A percentile compares a stretch with the other conserved stretches of the same genome.
These are phyloP conservation scores for Antheraea assamensis DNA, from an alignment of 2,888 invertebrate genomes.

Conservation along the genomic window DNA sequence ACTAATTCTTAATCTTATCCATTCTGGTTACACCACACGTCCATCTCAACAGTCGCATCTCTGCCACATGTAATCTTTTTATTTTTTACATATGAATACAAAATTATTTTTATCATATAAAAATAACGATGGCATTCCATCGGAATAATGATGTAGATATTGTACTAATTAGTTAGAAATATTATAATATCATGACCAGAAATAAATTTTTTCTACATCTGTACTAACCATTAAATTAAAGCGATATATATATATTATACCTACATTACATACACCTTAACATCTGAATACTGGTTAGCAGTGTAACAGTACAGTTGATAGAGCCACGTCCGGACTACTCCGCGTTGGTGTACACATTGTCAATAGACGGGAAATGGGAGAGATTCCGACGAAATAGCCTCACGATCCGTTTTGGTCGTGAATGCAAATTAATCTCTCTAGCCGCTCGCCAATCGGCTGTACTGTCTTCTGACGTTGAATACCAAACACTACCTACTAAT, in stretches of 20 bases:
- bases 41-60: no score
- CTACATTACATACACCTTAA: not conserved
- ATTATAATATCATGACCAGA: no score
- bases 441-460: constrained; percentile 49
- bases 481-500: constrained; percentile 51
- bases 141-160: no score
- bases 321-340: constrained; percentile 35
- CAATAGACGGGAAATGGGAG: constrained; percentile 65
- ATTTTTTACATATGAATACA: no score
- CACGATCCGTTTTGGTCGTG: constrained; percentile 73
- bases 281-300: constrained; percentile 21
- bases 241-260: no score
- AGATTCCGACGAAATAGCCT: constrained; percentile 68
- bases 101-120: no score
- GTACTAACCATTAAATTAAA: not conserved
- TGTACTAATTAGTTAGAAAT: no score
- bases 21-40: no score
- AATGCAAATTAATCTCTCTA: constrained; percentile 75
- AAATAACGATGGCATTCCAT: no score
- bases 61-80: no score
- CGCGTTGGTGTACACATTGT: constrained; percentile 36
- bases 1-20: no score
- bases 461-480: constrained; percentile 57
- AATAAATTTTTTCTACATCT: not conserved
- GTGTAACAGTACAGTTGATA: constrained; percentile 37